Percentiles rank a stretch among this genome's conserved stretches.
phyloP scores from a whole-genome alignment of 2,797 vertebrate genomes.

The Xiphophorus birchmanni region DNA sequence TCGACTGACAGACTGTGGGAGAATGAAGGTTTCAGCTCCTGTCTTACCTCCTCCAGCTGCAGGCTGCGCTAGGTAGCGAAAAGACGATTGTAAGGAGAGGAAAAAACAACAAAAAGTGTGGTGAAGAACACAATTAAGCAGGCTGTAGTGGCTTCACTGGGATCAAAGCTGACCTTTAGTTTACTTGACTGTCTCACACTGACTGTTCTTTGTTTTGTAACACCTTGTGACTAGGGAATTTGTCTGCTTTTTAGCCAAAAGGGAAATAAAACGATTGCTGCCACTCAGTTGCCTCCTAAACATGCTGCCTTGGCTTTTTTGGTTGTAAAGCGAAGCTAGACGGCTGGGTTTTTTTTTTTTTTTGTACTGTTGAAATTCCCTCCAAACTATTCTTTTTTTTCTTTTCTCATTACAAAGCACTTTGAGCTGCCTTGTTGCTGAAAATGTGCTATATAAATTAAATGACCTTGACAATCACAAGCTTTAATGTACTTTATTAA shows the following conservation, averaged over 20 bases:
- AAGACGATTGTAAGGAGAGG: not conserved
- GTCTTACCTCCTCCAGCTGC: conserved; percentile 36
- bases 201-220: not conserved
- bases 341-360: too few relatives aligned
- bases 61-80: not conserved
- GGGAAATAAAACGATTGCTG: not conserved
- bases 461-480: not conserved
- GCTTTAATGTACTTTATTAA: not conserved
- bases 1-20: conserved; percentile 18
- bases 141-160: conserved; percentile 30
- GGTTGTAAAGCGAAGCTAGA: not conserved
- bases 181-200: not conserved
- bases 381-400: fast-evolving
- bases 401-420: too few relatives aligned
- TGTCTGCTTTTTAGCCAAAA: not conserved
- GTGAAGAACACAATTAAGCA: conserved; percentile 1
- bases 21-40: conserved; percentile 7
- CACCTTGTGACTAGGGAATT: not conserved
- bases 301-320: not conserved
- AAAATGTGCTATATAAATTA: too few relatives aligned
- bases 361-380: too few relatives aligned
- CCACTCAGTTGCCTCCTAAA: not conserved
- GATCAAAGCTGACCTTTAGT: not conserved
- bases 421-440: too few relatives aligned
- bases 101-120: not conserved